A percentile compares a stretch with the other conserved stretches of the same genome.
phyloP scores from a whole-genome alignment of 2,888 invertebrate species.

The Chymomyza procnemis region DNA sequence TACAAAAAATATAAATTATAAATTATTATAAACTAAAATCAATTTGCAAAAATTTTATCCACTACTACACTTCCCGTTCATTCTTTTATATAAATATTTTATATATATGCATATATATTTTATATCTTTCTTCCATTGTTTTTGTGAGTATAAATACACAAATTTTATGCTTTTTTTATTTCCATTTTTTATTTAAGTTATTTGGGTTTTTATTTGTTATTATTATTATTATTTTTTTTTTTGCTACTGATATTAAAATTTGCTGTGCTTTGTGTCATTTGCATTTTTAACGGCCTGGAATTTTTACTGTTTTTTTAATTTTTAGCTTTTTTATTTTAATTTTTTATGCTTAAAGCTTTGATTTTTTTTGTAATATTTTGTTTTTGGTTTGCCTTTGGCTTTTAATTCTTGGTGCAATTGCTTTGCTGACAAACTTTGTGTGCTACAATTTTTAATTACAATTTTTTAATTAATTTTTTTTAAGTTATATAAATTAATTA shows the following conservation, averaged over 20 bases:
- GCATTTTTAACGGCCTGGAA: neutral
- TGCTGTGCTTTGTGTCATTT: neutral
- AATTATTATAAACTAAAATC: constrained; percentile 1
- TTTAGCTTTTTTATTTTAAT: neutral
- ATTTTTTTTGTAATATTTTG: neutral
- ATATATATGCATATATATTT: constrained; percentile 60
- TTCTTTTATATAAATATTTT: constrained; percentile 29
- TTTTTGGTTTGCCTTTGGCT: no score
- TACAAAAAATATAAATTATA: constrained; percentile 34
- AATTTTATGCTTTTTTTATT: constrained; percentile 9
- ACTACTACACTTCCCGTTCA: constrained; percentile 65
- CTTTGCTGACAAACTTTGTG: no score
- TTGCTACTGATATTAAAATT: neutral
- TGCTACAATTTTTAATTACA: no score
- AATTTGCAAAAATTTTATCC: constrained; percentile 27
- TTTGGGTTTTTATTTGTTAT: no score
- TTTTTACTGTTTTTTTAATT: neutral
- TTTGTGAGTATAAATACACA: constrained; percentile 72
- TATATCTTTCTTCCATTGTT: constrained; percentile 66
- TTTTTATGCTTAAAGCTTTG: neutral
- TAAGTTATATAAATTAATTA: constrained; percentile 48
- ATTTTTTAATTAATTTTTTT: constrained; percentile 22
- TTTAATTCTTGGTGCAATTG: no score
- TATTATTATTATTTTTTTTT: no score
- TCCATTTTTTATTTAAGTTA: constrained; percentile 4